Evolutionary conservation across 2,888 invertebrate genomes (phyloP).

Genomic region (Drosophila rubida): DNA sequence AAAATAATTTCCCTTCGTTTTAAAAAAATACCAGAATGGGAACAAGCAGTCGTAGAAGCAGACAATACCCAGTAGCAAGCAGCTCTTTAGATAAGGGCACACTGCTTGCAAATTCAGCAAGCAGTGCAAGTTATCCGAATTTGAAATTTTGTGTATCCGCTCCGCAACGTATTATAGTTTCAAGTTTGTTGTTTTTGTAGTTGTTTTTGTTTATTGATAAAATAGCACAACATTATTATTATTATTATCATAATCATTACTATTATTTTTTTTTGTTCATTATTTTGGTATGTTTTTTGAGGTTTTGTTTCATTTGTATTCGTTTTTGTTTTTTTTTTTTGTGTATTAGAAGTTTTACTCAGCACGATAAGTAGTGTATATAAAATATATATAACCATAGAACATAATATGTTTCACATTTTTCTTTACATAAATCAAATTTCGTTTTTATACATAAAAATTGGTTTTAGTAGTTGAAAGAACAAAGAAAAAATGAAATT

Average conservation of each 20-base stretch:
- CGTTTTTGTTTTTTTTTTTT: conserved; percentile 30
- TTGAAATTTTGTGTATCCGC: background rate
- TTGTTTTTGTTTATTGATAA: conserved; percentile 57
- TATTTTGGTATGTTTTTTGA: conserved; percentile 68
- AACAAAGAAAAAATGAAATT: conserved; percentile 25
- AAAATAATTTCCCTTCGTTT: conserved; percentile 3
- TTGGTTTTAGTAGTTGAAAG: conserved; percentile 59
- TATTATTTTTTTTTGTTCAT: conserved; percentile 46
- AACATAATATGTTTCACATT: conserved; percentile 72
- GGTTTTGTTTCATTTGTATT: conserved; percentile 36
- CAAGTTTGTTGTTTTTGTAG: conserved; percentile 37
- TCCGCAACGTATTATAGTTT: conserved; percentile 23
- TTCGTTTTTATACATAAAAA: conserved; percentile 66
- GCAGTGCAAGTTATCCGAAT: conserved; percentile 4
- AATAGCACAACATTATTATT: conserved; percentile 66
- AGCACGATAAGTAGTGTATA: conserved; percentile 57
- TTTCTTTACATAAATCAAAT: conserved; percentile 67
- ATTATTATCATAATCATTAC: conserved; percentile 45
- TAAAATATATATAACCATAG: conserved; percentile 54
- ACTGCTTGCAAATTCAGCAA: conserved; percentile 15
- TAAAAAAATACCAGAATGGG: background rate
- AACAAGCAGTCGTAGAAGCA: conserved; percentile 14
- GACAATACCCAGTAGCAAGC: background rate
- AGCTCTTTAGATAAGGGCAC: conserved; percentile 5
- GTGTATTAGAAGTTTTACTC: conserved; percentile 47